A percentile compares a stretch with the other conserved stretches of the same genome.
phyloP scores from a whole-genome alignment of 2,113 vertebrate species.

The Oryzias curvinotus region DNA sequence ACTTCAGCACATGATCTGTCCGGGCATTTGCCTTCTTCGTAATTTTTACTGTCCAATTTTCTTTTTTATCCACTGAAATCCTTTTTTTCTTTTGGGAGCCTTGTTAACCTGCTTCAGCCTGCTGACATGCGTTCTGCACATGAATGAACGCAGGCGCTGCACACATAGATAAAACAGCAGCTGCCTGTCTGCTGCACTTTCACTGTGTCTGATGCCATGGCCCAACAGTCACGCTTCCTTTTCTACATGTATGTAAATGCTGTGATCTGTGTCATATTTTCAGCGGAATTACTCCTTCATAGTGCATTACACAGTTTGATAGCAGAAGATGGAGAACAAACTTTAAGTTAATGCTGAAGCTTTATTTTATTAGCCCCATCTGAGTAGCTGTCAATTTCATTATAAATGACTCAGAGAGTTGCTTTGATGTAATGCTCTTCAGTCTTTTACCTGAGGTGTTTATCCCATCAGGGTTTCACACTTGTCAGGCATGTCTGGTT shows the following conservation, averaged over 20 bases:
- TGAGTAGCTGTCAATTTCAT: slow-evolving; percentile 40
- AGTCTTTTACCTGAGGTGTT: slow-evolving; percentile 50
- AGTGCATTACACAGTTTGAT: slow-evolving; percentile 17
- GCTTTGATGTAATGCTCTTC: slow-evolving; percentile 34
- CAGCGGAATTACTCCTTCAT: slow-evolving; percentile 47
- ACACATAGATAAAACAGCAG: slow-evolving; percentile 25
- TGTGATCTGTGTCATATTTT: slow-evolving; percentile 42
- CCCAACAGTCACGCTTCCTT: slow-evolving; percentile 45
- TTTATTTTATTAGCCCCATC: slow-evolving; percentile 32
- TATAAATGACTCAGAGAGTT: slow-evolving; percentile 28
- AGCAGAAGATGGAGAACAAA: slow-evolving; percentile 5
- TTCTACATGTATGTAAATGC: slow-evolving; percentile 40
- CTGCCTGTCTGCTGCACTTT: slow-evolving; percentile 25
- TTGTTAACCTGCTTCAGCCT: slow-evolving; percentile 60
- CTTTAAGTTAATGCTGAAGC: slow-evolving; percentile 22
- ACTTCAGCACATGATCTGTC: slow-evolving; percentile 94
- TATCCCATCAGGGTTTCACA: slow-evolving; percentile 48
- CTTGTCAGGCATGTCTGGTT: slow-evolving; percentile 46
- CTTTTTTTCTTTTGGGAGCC: slow-evolving; percentile 98
- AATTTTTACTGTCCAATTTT: slow-evolving; percentile 94
- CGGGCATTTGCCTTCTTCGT: slow-evolving; percentile 91
- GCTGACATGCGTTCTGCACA: slow-evolving; percentile 33
- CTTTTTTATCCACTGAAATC: slow-evolving; percentile 98
- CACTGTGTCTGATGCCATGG: slow-evolving; percentile 36
- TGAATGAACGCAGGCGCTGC: slow-evolving; percentile 28